These are phyloP conservation scores for Andrena camellia DNA, from an alignment of 2,888 invertebrate genomes.

Conservation along the genomic window DNA sequence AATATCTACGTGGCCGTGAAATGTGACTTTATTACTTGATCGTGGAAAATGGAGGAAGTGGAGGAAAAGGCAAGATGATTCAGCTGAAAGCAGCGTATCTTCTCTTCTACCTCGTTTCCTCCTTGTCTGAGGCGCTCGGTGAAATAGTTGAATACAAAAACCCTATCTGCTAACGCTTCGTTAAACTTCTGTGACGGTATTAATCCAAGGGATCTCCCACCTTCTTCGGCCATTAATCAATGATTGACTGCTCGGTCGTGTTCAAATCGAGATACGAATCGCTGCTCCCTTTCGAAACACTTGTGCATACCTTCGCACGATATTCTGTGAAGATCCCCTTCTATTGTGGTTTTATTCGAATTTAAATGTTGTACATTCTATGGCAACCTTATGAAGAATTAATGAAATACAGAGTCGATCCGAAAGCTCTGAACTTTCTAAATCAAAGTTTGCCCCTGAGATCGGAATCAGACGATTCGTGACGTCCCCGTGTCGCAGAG, in stretches of 20 bases:
- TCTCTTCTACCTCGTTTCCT: conserved; percentile 48
- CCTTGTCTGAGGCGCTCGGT: not conserved
- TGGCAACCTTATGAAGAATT: not conserved
- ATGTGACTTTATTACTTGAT: conserved; percentile 11
- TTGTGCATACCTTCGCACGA: not conserved
- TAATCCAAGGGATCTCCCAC: conserved; percentile 28
- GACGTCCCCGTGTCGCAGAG: conserved; percentile 6
- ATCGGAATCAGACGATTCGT: conserved; percentile 39
- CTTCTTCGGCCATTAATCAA: conserved; percentile 11
- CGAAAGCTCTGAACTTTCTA: not conserved
- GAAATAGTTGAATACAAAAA: conserved; percentile 44
- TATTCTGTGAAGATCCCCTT: not conserved
- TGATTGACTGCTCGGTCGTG: conserved; percentile 2
- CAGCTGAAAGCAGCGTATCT: conserved; percentile 34
- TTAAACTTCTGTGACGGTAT: conserved; percentile 27
- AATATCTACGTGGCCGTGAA: not conserved
- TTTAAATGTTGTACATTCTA: not conserved
- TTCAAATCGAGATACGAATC: conserved; percentile 11
- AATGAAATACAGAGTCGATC: conserved; percentile 10
- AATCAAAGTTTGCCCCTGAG: conserved; percentile 21
- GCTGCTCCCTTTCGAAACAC: not conserved
- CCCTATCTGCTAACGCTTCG: conserved; percentile 45
- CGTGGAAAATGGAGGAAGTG: not conserved
- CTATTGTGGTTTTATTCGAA: not conserved
- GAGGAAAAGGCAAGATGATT: conserved; percentile 13